A percentile compares a stretch with the other conserved stretches of the same genome.
Conservation (phyloP, 2,797 vertebrate species). For the Sebastes matsubarae region DNA sequence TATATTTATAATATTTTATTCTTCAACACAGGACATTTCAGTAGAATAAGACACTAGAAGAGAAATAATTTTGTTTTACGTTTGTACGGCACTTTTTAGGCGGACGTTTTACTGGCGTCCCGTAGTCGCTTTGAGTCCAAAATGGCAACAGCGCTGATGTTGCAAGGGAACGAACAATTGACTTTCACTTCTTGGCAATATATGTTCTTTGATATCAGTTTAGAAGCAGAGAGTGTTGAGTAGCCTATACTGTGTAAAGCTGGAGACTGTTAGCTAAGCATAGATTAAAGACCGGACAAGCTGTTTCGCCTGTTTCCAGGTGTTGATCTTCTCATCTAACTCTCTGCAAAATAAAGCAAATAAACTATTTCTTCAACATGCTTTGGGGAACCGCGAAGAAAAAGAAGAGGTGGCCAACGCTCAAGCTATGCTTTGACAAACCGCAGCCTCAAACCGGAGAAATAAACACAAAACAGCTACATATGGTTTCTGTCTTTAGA, state of each 20-base stretch:
- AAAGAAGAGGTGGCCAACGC: not conserved
- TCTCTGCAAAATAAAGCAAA: not conserved
- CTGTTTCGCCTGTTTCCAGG: not conserved
- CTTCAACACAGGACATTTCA: too few relatives aligned
- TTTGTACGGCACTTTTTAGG: too few relatives aligned
- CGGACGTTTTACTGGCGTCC: too few relatives aligned
- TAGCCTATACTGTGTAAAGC: not conserved
- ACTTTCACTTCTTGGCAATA: too few relatives aligned
- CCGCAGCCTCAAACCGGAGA: not conserved
- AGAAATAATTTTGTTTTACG: too few relatives aligned
- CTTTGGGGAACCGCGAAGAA: not conserved
- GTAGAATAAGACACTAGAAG: too few relatives aligned
- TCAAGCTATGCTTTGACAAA: conserved; percentile 3
- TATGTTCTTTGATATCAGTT: not conserved
- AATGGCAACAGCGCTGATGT: too few relatives aligned
- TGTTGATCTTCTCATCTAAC: not conserved
- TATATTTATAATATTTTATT: too few relatives aligned
- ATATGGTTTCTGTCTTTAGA: conserved; percentile 17
- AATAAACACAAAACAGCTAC: conserved; percentile 10
- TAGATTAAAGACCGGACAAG: too few relatives aligned
- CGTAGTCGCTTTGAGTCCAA: too few relatives aligned
- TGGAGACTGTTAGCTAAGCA: not conserved
- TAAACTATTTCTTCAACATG: not conserved
- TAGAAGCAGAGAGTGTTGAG: not conserved
- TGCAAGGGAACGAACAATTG: too few relatives aligned